These are phyloP conservation scores for Pangasianodon gigas DNA, from an alignment of 2,113 vertebrate species.

Conservation along the genomic window DNA sequence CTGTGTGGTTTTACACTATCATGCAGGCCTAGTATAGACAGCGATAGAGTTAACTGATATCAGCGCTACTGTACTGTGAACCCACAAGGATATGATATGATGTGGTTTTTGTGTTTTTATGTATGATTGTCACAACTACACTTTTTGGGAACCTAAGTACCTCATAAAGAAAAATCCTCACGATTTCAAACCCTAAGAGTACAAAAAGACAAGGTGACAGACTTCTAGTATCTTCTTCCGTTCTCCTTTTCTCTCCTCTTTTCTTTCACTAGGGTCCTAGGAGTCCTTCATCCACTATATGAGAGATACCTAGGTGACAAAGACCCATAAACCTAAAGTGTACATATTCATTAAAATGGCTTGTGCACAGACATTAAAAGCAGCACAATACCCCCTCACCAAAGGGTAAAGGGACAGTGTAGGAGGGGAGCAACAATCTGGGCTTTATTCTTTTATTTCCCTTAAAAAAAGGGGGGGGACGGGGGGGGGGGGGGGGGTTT, in stretches of 20 bases:
- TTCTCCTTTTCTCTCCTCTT: neutral
- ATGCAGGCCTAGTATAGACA: neutral
- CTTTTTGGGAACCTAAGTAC: neutral
- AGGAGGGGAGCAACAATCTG: neutral
- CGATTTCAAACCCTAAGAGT: neutral
- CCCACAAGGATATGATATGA: neutral
- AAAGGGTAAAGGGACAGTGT: constrained; percentile 40
- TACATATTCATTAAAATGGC: neutral
- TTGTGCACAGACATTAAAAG: constrained; percentile 50
- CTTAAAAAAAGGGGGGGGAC: constrained; percentile 39
- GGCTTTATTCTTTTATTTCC: constrained; percentile 40
- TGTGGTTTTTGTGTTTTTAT: neutral
- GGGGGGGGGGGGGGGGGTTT: constrained; percentile 33
- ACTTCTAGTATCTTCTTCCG: neutral
- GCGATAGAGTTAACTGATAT: neutral
- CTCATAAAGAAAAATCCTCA: neutral
- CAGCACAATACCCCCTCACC: constrained; percentile 27
- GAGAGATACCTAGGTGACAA: constrained; percentile 48
- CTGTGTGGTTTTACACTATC: neutral
- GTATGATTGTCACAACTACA: neutral
- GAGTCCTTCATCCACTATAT: constrained; percentile 28
- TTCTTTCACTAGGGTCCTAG: neutral
- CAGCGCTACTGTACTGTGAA: neutral
- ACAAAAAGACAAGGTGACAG: neutral
- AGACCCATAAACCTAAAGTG: constrained; percentile 22